phyloP scores from a whole-genome alignment of 2,797 vertebrate species.

The Helicolenus hilgendorfi region DNA sequence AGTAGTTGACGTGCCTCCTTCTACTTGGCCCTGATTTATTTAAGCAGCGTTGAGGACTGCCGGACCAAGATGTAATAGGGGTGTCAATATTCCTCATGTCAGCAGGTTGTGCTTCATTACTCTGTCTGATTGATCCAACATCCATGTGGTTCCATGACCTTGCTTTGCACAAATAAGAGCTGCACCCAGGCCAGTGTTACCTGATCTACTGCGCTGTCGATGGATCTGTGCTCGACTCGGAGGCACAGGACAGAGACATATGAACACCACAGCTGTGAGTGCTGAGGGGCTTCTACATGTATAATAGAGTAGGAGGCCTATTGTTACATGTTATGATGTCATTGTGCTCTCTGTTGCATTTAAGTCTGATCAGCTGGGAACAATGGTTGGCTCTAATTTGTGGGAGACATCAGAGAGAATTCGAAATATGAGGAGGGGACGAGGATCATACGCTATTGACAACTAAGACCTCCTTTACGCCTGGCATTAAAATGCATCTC shows the following conservation, averaged over 20 bases:
- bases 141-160: constrained; percentile 76
- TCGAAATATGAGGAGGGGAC: background rate
- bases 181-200: constrained; percentile 58
- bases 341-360: background rate
- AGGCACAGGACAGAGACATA: constrained; percentile 49
- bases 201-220: constrained; percentile 69
- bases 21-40: constrained; percentile 63
- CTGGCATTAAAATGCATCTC: background rate
- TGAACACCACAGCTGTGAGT: constrained; percentile 11
- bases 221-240: constrained; percentile 58
- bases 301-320: constrained; percentile 5
- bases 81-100: constrained; percentile 82
- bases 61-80: constrained; percentile 70
- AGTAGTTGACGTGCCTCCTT: constrained; percentile 55
- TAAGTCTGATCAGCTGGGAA: background rate
- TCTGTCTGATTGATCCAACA: constrained; percentile 83
- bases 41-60: constrained; percentile 51
- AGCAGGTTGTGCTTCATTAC: constrained; percentile 83
- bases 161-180: constrained; percentile 79
- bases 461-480: background rate
- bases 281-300: constrained; percentile 6
- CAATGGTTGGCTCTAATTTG: background rate
- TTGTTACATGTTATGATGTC: constrained; percentile 24
- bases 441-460: background rate
- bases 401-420: background rate